Conservation (phyloP, 2,797 vertebrate species). For the Xyrichtys novacula region DNA sequence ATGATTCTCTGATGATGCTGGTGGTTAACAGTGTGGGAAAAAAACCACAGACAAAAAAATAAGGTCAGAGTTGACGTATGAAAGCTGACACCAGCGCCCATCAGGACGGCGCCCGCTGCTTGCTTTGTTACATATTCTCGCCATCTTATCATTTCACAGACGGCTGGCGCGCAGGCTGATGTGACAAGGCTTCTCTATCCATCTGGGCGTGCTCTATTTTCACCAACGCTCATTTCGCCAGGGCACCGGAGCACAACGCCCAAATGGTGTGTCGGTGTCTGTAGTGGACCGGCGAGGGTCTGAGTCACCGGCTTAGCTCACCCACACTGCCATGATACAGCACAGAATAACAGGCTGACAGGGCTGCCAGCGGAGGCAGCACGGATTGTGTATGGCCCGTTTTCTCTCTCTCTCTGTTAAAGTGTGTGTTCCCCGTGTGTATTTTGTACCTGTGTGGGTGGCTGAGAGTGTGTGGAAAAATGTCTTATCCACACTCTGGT, state of each 20-base stretch:
- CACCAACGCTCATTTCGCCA: slow-evolving; percentile 66
- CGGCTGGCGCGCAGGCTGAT: slow-evolving; percentile 61
- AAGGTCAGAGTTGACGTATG: slow-evolving; percentile 69
- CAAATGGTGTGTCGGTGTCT: slow-evolving; percentile 76
- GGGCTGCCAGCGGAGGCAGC: slow-evolving; percentile 61
- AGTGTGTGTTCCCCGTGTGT: slow-evolving; percentile 40
- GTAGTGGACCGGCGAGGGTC: slow-evolving; percentile 73
- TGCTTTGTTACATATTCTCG: slow-evolving; percentile 70
- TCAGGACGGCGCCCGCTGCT: slow-evolving; percentile 51
- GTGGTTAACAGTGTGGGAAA: slow-evolving; percentile 66
- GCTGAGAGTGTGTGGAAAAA: slow-evolving; percentile 50
- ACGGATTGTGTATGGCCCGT: slow-evolving; percentile 31
- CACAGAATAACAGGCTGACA: slow-evolving; percentile 70
- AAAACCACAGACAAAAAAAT: slow-evolving; percentile 52
- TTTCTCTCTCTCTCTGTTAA: slow-evolving; percentile 21
- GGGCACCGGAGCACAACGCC: slow-evolving; percentile 70
- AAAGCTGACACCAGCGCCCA: slow-evolving; percentile 52
- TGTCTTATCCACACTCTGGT: slow-evolving; percentile 62
- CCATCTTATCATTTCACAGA: slow-evolving; percentile 72
- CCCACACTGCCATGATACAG: slow-evolving; percentile 73
- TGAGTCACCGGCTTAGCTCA: slow-evolving; percentile 75
- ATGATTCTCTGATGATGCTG: slow-evolving; percentile 25
- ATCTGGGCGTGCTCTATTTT: slow-evolving; percentile 75
- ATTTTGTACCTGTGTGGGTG: slow-evolving; percentile 74
- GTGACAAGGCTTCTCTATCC: slow-evolving; percentile 67